These are phyloP conservation scores for Adoxophyes honmai DNA, from an alignment of 1,140 invertebrate species.

Conservation along the genomic window DNA sequence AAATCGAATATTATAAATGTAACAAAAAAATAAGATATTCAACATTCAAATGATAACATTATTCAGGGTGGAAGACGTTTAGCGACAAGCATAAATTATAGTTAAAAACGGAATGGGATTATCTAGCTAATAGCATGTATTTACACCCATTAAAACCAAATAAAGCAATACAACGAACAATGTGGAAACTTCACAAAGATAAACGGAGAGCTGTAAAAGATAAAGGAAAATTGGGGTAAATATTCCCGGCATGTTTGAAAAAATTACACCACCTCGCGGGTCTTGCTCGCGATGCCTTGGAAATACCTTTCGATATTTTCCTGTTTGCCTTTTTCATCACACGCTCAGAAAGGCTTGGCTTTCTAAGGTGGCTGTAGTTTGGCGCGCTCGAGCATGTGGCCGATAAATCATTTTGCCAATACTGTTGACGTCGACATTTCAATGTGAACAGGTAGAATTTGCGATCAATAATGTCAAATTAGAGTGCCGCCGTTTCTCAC, in stretches of 20 bases:
- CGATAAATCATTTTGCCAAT: constrained; percentile 13
- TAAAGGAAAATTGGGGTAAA: not conserved
- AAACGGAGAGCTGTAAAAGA: not conserved
- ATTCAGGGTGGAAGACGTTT: too few species aligned
- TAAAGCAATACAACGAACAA: too few species aligned
- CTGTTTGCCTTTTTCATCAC: constrained; percentile 2
- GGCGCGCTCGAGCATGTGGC: not conserved
- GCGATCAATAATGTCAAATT: not conserved
- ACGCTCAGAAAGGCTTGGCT: not conserved
- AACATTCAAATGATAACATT: too few species aligned
- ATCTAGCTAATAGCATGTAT: too few species aligned
- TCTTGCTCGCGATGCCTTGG: not conserved
- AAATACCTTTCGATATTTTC: constrained; percentile 2
- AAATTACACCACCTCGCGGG: constrained; percentile 2
- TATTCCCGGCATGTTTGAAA: not conserved
- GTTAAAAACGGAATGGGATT: too few species aligned
- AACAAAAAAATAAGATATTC: too few species aligned
- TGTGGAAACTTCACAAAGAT: not conserved
- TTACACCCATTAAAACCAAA: too few species aligned
- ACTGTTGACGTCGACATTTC: not conserved
- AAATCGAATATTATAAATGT: too few species aligned
- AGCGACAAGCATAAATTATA: too few species aligned
- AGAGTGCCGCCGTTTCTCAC: too few species aligned
- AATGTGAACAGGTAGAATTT: not conserved
- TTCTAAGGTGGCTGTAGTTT: not conserved